A percentile compares a stretch with the other conserved stretches of the same genome.
phyloP scores from a whole-genome alignment of 2,113 vertebrate species.

The Mustelus asterias region DNA sequence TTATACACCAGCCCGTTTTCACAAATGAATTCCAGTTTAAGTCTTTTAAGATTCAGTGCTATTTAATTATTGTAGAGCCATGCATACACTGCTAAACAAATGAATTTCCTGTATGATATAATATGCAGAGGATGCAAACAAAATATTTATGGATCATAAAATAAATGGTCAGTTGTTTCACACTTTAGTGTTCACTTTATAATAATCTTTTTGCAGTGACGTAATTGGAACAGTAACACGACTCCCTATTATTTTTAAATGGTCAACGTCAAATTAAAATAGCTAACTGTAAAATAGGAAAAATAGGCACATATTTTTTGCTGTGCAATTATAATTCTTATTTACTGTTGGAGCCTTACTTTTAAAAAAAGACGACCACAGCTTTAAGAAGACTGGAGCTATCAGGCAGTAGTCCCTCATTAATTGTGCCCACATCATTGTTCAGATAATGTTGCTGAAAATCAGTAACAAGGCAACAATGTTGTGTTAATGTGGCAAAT shows the following conservation, averaged over 20 bases:
- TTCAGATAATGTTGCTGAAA: conserved; percentile 29
- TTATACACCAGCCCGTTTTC: background rate
- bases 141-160: background rate
- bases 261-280: background rate
- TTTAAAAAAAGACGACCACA: background rate
- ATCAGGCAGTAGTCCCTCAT: background rate
- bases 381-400: background rate
- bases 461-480: background rate
- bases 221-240: background rate
- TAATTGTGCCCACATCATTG: background rate
- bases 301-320: background rate
- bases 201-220: background rate
- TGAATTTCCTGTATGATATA: background rate
- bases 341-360: background rate
- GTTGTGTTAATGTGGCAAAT: conserved; percentile 2
- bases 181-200: background rate
- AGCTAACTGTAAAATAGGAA: background rate
- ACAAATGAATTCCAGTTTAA: background rate
- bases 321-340: background rate
- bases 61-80: background rate
- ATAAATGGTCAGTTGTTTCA: background rate
- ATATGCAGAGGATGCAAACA: background rate
- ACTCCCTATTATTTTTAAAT: background rate
- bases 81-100: background rate
- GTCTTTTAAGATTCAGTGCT: background rate